Evolutionary conservation across 2,797 vertebrate species (phyloP).

Genomic region (Xenops minutus): DNA sequence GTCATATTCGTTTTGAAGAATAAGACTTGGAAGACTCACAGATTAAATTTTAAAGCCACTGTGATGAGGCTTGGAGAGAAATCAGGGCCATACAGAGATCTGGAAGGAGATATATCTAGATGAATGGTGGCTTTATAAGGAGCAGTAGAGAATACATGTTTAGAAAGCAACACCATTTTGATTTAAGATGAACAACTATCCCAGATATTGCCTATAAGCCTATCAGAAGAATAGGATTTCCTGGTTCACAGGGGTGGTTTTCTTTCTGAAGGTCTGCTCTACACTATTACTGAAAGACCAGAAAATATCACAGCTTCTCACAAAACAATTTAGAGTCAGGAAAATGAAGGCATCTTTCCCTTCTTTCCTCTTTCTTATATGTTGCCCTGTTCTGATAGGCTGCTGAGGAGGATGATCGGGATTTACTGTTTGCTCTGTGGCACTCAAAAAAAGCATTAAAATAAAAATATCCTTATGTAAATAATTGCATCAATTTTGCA

Average conservation of each 20-base stretch:
- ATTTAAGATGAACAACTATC: not conserved
- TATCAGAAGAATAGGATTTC: not conserved
- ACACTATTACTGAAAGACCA: not conserved
- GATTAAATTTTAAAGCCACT: not conserved
- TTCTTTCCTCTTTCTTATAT: not conserved
- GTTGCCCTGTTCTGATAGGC: not conserved
- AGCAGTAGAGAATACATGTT: not conserved
- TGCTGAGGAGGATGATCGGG: not conserved
- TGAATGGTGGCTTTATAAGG: not conserved
- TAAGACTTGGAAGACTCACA: not conserved
- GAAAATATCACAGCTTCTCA: not conserved
- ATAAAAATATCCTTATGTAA: constrained; percentile 16
- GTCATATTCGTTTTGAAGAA: not conserved
- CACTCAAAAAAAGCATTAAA: not conserved
- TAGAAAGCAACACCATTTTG: not conserved
- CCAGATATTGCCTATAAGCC: not conserved
- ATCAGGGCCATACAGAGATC: not conserved
- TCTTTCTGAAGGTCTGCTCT: not conserved
- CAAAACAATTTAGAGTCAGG: not conserved
- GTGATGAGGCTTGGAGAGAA: not conserved
- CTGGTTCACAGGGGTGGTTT: not conserved
- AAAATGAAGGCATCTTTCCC: not conserved
- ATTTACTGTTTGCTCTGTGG: not conserved
- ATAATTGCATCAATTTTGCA: constrained; percentile 50
- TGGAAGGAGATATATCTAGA: not conserved